Evolutionary conservation across 2,888 invertebrate species (phyloP).

Genomic region (Limenitis camilla): DNA sequence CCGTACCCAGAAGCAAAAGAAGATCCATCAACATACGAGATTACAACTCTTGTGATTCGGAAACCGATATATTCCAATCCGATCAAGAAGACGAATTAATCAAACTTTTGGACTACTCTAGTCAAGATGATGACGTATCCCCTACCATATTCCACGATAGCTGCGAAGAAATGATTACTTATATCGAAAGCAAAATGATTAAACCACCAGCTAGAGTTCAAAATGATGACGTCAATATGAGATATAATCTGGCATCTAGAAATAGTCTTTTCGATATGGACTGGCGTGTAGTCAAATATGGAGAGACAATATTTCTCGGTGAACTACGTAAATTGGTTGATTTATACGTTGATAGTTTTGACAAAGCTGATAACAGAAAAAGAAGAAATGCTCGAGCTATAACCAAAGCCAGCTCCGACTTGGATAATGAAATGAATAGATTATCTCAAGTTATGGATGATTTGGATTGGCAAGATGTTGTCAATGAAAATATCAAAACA

Average conservation of each 20-base stretch:
- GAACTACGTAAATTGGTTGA: slow-evolving; percentile 62
- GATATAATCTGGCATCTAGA: slow-evolving; percentile 56
- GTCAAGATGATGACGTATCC: slow-evolving; percentile 75
- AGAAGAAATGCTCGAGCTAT: slow-evolving; percentile 43
- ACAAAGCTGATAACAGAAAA: slow-evolving; percentile 43
- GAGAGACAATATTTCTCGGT: slow-evolving; percentile 63
- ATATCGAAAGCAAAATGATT: slow-evolving; percentile 53
- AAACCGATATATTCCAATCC: slow-evolving; percentile 84
- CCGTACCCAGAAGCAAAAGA: slow-evolving; percentile 45
- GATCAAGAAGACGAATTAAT: slow-evolving; percentile 86
- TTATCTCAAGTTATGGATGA: slow-evolving; percentile 62
- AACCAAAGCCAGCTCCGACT: slow-evolving; percentile 48
- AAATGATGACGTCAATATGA: slow-evolving; percentile 50
- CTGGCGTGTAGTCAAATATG: slow-evolving; percentile 66
- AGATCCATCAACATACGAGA: slow-evolving; percentile 44
- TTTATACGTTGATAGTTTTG: slow-evolving; percentile 41
- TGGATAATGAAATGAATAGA: slow-evolving; percentile 65
- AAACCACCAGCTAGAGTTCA: slow-evolving; percentile 34
- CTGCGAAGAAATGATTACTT: slow-evolving; percentile 59
- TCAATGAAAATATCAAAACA: slow-evolving; percentile 33
- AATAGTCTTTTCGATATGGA: slow-evolving; percentile 65
- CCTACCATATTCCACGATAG: slow-evolving; percentile 64
- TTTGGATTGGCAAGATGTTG: slow-evolving; percentile 47
- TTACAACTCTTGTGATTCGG: slow-evolving; percentile 75
- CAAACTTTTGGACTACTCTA: slow-evolving; percentile 81